Conservation (phyloP, 2,113 vertebrate genomes). For the Neolamprologus sp. region DNA sequence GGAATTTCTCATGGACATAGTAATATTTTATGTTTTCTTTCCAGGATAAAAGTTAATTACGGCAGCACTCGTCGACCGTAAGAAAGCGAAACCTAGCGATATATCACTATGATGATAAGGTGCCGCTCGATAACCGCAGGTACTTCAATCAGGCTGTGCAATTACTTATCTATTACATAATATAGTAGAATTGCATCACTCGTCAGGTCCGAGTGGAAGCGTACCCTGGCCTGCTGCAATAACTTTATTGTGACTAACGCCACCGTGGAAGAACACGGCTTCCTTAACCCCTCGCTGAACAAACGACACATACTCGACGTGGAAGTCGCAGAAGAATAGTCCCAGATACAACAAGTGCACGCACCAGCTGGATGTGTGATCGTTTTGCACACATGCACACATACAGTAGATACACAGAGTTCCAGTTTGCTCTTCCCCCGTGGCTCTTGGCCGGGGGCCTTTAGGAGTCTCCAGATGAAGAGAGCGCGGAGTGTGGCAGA, state of each 20-base stretch:
- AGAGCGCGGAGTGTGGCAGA: conserved; percentile 54
- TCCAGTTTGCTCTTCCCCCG: background rate
- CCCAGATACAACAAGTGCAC: background rate
- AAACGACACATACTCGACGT: background rate
- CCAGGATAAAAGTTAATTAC: background rate
- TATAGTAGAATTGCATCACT: background rate
- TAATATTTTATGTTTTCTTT: background rate
- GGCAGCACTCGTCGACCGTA: background rate
- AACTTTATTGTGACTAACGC: background rate
- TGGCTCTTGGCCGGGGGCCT: conserved; percentile 24
- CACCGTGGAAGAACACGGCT: background rate
- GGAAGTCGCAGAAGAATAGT: conserved; percentile 1
- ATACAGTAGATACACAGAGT: conserved; percentile 24
- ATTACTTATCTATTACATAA: background rate
- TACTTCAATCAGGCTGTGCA: background rate
- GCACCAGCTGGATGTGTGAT: background rate
- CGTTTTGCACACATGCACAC: background rate
- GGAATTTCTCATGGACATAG: conserved; percentile 12
- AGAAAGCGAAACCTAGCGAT: background rate
- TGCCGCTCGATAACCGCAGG: background rate
- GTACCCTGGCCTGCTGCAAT: background rate
- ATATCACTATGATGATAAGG: background rate
- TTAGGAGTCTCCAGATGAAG: conserved; percentile 47
- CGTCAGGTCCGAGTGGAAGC: background rate
- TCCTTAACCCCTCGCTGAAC: background rate